phyloP scores from a whole-genome alignment of 1,140 invertebrate genomes.

The Homalodisca vitripennis region DNA sequence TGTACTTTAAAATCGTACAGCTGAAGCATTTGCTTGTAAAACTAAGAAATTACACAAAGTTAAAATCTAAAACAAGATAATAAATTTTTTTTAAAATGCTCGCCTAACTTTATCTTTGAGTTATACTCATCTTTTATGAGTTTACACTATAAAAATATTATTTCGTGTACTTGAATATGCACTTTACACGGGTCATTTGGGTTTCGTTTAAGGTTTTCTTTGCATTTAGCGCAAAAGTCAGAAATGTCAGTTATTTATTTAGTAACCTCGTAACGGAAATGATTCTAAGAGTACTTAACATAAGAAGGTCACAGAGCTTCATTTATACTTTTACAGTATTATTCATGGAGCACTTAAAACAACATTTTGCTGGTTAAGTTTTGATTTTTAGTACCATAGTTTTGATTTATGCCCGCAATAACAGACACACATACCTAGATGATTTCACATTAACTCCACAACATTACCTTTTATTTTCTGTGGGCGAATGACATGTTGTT shows the following conservation, averaged over 20 bases:
- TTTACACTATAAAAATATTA: constrained; percentile 18
- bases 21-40: constrained; percentile 33
- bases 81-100: not conserved
- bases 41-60: constrained; percentile 32
- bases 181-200: too few species aligned
- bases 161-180: constrained; percentile 26
- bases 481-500: not conserved
- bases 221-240: constrained; percentile 28
- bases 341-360: not conserved
- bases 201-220: constrained; percentile 27
- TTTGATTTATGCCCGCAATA: constrained; percentile 16
- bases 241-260: constrained; percentile 26
- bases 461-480: constrained; percentile 24
- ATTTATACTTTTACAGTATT: not conserved
- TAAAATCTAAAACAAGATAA: constrained; percentile 33
- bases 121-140: constrained; percentile 12
- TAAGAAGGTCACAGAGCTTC: not conserved
- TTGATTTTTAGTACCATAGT: constrained; percentile 17
- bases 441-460: not conserved
- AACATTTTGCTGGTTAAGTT: constrained; percentile 15
- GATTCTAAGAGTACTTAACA: not conserved
- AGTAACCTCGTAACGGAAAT: not conserved
- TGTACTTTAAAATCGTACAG: constrained; percentile 33
- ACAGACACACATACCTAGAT: constrained; percentile 4
- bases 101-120: constrained; percentile 7